These are phyloP conservation scores for Manis pentadactyla DNA, from an alignment of 2,797 vertebrate genomes.

Conservation along the genomic window DNA sequence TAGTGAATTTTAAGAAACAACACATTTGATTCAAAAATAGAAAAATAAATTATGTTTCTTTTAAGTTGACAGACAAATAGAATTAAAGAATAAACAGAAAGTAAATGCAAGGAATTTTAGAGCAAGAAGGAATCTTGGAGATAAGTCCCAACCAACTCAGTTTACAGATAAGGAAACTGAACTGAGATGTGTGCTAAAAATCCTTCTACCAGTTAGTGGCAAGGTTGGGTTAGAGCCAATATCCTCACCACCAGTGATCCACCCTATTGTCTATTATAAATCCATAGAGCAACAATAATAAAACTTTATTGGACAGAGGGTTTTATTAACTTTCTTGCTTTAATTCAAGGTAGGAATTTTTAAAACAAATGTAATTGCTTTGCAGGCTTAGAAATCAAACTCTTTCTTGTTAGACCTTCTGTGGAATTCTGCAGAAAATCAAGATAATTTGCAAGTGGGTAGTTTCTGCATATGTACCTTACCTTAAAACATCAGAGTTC, in stretches of 20 bases:
- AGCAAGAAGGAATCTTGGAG: background rate
- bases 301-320: background rate
- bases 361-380: conserved; percentile 25
- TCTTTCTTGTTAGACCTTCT: background rate
- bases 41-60: background rate
- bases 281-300: background rate
- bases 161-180: background rate
- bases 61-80: background rate
- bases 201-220: background rate
- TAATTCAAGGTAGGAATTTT: conserved; percentile 23
- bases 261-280: background rate
- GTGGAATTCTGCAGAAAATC: background rate
- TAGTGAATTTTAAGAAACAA: background rate
- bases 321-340: background rate
- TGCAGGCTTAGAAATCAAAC: background rate
- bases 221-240: background rate
- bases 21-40: background rate
- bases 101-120: background rate
- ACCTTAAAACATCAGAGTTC: background rate
- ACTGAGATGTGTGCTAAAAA: background rate
- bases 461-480: background rate
- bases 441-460: background rate
- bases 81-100: background rate
- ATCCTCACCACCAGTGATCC: background rate
- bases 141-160: background rate